phyloP scores from a whole-genome alignment of 2,888 invertebrate species.

The Noctuana brunneofusca region DNA sequence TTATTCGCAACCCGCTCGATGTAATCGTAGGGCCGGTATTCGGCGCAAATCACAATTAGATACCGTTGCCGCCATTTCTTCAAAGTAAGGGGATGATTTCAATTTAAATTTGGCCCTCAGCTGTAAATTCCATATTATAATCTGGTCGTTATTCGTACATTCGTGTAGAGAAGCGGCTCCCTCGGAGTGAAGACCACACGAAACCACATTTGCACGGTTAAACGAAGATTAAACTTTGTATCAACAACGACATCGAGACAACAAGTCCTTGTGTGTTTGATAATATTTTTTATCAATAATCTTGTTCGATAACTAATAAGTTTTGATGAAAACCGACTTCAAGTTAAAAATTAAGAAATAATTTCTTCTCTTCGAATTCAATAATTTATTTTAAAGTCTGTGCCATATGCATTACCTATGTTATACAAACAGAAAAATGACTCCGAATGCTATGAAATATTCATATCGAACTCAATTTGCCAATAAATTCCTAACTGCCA shows the following conservation, averaged over 20 bases:
- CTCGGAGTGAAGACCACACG: background rate
- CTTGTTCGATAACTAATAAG: too few species aligned
- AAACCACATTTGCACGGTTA: conserved; percentile 22
- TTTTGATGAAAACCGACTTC: too few species aligned
- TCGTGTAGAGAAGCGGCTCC: conserved; percentile 41
- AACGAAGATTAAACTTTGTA: conserved; percentile 3
- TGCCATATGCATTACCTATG: too few species aligned
- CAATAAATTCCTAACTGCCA: background rate
- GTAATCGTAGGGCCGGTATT: conserved; percentile 50
- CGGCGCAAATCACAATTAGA: conserved; percentile 69
- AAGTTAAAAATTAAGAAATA: too few species aligned
- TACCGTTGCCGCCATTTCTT: conserved; percentile 62
- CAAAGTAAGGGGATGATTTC: conserved; percentile 68
- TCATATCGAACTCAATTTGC: background rate
- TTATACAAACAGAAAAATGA: too few species aligned
- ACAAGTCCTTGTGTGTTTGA: too few species aligned
- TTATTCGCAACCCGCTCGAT: conserved; percentile 64
- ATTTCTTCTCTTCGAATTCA: too few species aligned
- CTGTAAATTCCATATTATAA: conserved; percentile 37
- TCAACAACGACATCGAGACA: too few species aligned
- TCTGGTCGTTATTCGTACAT: conserved; percentile 47
- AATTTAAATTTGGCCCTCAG: conserved; percentile 69
- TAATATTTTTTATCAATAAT: too few species aligned
- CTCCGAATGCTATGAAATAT: too few species aligned
- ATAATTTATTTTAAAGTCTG: too few species aligned